A percentile compares a stretch with the other conserved stretches of the same genome.
These are phyloP conservation scores for Halotydeus destructor DNA, from an alignment of 1,140 invertebrate genomes.

Conservation along the genomic window DNA sequence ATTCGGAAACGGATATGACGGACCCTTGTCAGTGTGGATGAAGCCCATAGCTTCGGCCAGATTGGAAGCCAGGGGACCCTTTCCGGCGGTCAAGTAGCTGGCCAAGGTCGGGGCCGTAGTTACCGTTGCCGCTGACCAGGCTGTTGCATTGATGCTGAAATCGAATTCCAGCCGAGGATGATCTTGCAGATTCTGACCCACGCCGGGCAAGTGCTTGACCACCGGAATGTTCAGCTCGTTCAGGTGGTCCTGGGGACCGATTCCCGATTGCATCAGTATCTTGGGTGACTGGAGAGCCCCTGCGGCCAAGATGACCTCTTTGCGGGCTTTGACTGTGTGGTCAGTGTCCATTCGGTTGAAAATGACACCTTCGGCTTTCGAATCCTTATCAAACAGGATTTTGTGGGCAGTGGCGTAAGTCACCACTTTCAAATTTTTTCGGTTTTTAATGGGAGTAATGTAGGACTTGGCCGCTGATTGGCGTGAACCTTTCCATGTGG, in stretches of 20 bases:
- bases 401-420: conserved; percentile 15
- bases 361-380: conserved; percentile 50
- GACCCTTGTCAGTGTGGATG: conserved; percentile 46
- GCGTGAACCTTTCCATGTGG: background rate
- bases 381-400: conserved; percentile 35
- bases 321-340: conserved; percentile 39
- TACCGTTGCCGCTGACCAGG: background rate
- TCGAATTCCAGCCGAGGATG: conserved; percentile 17
- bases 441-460: conserved; percentile 22
- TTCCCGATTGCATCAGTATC: conserved; percentile 67
- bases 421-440: conserved; percentile 55
- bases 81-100: conserved; percentile 25
- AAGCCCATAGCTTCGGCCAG: conserved; percentile 6
- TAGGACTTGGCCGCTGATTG: background rate
- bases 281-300: conserved; percentile 50
- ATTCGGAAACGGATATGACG: too few relatives aligned
- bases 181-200: conserved; percentile 28
- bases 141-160: conserved; percentile 4
- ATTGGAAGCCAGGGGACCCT: conserved; percentile 39
- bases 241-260: conserved; percentile 36
- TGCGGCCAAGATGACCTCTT: conserved; percentile 55
- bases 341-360: conserved; percentile 40
- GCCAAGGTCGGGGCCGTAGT: background rate
- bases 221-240: conserved; percentile 21
- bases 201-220: conserved; percentile 24